These are phyloP conservation scores for Luperina testacea DNA, from an alignment of 2,888 invertebrate genomes.

Conservation along the genomic window DNA sequence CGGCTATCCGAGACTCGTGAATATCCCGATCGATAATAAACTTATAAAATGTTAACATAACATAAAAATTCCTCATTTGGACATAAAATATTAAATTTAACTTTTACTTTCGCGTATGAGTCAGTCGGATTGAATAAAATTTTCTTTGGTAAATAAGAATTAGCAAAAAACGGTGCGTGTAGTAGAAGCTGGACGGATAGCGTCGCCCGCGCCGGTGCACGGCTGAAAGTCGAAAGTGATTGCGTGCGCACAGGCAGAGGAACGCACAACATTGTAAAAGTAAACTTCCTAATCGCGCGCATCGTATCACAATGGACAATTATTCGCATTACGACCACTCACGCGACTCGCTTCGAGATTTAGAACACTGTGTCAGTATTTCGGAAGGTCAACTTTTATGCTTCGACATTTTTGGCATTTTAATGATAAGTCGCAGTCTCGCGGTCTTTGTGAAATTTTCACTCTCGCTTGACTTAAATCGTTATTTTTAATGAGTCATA, in stretches of 20 bases:
- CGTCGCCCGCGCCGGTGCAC: constrained; percentile 58
- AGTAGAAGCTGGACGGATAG: constrained; percentile 56
- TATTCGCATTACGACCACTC: constrained; percentile 68
- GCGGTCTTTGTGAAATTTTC: constrained; percentile 50
- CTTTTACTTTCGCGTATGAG: constrained; percentile 69
- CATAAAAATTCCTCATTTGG: constrained; percentile 46
- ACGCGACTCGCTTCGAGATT: constrained; percentile 72
- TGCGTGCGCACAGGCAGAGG: constrained; percentile 77
- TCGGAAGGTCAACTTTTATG: constrained; percentile 75
- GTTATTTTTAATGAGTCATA: constrained; percentile 59
- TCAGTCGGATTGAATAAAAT: constrained; percentile 66
- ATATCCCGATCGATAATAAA: constrained; percentile 25
- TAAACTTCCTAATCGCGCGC: constrained; percentile 86
- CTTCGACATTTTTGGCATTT: constrained; percentile 50
- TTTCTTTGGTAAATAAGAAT: constrained; percentile 64
- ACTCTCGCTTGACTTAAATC: constrained; percentile 57
- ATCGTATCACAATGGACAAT: constrained; percentile 75
- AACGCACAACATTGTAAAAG: constrained; percentile 84
- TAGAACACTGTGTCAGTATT: constrained; percentile 77
- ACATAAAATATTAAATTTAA: constrained; percentile 47
- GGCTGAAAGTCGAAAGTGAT: constrained; percentile 87
- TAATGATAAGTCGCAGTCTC: constrained; percentile 50
- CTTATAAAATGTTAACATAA: constrained; percentile 30
- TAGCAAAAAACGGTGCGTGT: constrained; percentile 63
- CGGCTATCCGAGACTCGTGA: constrained; percentile 33